A percentile compares a stretch with the other conserved stretches of the same genome.
phyloP scores from a whole-genome alignment of 2,797 vertebrate genomes.

The Hemitrygon akajei region DNA sequence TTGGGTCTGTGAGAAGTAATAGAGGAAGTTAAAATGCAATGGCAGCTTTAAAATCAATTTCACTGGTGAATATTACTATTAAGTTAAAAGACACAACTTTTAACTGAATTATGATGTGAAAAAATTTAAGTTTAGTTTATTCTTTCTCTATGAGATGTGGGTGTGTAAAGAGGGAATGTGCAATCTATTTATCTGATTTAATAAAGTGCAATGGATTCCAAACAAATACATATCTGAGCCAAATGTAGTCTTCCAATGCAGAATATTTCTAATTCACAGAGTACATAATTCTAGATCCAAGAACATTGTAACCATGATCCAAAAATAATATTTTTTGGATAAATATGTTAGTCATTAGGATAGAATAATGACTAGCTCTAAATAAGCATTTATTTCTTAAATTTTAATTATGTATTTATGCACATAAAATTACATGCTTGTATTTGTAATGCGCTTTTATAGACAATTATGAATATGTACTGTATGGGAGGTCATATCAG shows the following conservation, averaged over 20 bases:
- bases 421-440: neutral
- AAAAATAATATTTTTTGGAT: neutral
- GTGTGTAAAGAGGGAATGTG: neutral
- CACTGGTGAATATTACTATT: neutral
- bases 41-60: neutral
- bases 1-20: neutral
- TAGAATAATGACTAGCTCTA: neutral
- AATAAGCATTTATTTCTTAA: neutral
- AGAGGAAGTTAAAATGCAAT: neutral
- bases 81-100: neutral
- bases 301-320: neutral
- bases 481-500: neutral
- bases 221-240: neutral
- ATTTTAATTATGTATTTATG: neutral
- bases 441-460: neutral
- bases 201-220: neutral
- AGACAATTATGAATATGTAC: neutral
- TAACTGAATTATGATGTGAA: neutral
- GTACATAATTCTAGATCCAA: neutral
- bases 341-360: slow-evolving; percentile 18
- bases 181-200: neutral
- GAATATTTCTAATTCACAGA: neutral
- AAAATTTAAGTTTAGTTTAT: neutral
- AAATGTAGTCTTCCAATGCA: neutral
- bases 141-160: too few species aligned